Percentiles rank a stretch among this genome's conserved stretches.
phyloP scores from a whole-genome alignment of 2,113 vertebrate genomes.

The Struthidea cinerea region DNA sequence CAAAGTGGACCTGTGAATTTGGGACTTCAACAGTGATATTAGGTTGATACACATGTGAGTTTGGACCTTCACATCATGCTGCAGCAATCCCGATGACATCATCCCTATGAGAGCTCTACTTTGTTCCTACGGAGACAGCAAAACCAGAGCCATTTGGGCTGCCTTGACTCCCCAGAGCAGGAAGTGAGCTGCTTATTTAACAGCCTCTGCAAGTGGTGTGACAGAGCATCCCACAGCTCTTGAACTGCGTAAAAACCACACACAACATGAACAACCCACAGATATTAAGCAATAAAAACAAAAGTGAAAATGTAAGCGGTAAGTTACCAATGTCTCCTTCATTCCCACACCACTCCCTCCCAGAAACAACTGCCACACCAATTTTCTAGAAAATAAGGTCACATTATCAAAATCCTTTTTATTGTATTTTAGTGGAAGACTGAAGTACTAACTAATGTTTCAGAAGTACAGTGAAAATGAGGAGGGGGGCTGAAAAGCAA shows the following conservation, averaged over 20 bases:
- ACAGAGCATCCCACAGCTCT: background rate
- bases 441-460: background rate
- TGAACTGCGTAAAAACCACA: background rate
- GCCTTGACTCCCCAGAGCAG: background rate
- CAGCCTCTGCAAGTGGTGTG: background rate
- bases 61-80: background rate
- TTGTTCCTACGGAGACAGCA: background rate
- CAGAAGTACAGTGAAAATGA: background rate
- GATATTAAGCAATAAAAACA: background rate
- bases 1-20: background rate
- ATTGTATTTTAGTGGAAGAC: background rate
- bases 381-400: background rate
- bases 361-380: background rate
- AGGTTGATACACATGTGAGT: background rate
- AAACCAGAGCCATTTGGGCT: background rate
- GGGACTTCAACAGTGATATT: background rate
- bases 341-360: background rate
- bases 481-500: background rate
- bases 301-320: background rate
- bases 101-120: background rate
- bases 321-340: background rate
- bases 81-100: slow-evolving; percentile 2
- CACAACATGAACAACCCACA: rapidly evolving
- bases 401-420: background rate
- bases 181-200: background rate